phyloP scores from a whole-genome alignment of 2,888 invertebrate species.

The Tipula lateralis region DNA sequence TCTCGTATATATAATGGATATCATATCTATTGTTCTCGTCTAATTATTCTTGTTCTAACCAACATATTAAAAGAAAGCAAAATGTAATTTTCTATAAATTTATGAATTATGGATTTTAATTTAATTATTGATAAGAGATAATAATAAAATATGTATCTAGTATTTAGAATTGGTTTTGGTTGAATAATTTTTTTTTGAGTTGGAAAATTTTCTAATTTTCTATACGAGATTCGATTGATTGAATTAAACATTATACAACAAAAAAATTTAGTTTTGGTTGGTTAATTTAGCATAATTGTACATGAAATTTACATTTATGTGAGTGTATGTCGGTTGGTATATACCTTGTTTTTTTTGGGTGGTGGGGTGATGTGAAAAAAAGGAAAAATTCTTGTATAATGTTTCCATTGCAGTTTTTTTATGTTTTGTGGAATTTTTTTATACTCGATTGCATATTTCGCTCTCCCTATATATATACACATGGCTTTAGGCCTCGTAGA shows the following conservation, averaged over 20 bases:
- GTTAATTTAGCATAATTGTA: neutral
- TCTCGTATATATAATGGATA: neutral
- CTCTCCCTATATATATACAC: neutral
- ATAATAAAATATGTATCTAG: neutral
- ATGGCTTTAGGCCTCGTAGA: neutral
- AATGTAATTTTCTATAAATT: neutral
- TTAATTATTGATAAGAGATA: conserved; percentile 7
- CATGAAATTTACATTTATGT: neutral
- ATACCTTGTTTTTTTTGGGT: neutral
- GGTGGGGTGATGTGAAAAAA: neutral
- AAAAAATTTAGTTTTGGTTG: neutral
- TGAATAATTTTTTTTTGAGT: neutral
- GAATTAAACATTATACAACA: neutral
- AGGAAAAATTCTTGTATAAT: neutral
- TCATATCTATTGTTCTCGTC: neutral
- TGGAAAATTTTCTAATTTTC: neutral
- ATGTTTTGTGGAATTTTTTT: neutral
- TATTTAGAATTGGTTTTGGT: neutral
- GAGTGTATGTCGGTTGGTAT: neutral
- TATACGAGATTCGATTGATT: neutral
- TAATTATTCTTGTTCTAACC: neutral
- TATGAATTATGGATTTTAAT: conserved; percentile 24
- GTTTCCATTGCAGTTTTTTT: neutral
- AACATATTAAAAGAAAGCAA: neutral
- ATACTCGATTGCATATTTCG: neutral